Evolutionary conservation across 2,888 invertebrate genomes (phyloP).

Genomic region (Tuberolachnus salignus): DNA sequence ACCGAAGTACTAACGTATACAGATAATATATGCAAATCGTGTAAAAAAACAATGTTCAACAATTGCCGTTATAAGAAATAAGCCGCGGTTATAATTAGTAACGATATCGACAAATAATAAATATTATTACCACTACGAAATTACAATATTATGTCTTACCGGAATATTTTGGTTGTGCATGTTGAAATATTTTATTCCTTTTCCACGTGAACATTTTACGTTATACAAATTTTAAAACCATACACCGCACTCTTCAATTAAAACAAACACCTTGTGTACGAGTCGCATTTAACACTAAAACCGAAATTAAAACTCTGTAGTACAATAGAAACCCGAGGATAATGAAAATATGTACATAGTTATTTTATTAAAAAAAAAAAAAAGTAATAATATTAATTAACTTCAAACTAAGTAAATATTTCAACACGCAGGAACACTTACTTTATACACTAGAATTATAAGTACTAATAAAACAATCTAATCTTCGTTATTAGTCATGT

Average conservation of each 20-base stretch:
- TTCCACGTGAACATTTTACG: constrained; percentile 16
- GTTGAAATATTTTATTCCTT: constrained; percentile 4
- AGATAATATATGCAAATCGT: no score
- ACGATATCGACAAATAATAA: no score
- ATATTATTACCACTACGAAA: no score
- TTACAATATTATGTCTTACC: no score
- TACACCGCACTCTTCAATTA: not conserved
- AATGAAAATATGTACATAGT: not conserved
- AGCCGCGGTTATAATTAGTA: no score
- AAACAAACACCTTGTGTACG: not conserved
- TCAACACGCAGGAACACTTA: no score
- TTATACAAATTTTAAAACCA: not conserved
- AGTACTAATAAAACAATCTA: constrained; percentile 17
- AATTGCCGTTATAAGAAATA: no score
- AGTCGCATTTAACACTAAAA: not conserved
- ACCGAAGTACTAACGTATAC: no score
- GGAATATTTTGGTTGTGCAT: constrained; percentile 1
- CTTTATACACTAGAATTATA: no score
- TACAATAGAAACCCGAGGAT: not conserved
- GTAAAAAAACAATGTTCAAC: no score
- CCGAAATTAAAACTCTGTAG: not conserved
- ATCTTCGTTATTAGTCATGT: constrained; percentile 12
- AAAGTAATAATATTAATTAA: not conserved
- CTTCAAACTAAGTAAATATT: not conserved
- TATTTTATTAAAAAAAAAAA: no score